Evolutionary conservation across 2,888 invertebrate genomes (phyloP).

Genomic region (Andrena haemorrhoa): DNA sequence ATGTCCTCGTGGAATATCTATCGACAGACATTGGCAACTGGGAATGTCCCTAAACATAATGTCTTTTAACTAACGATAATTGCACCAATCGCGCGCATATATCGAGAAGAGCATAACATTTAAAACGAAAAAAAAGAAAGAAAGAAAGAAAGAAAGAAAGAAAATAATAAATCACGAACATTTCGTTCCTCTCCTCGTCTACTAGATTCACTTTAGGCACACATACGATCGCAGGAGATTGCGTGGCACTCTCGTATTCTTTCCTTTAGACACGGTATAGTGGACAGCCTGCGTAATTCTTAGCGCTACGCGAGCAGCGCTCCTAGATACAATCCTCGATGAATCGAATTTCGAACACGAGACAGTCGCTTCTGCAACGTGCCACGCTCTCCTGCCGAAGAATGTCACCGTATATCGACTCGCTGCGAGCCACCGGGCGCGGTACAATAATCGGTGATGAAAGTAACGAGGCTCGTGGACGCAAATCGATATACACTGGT

Average conservation of each 20-base stretch:
- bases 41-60: slow-evolving; percentile 6
- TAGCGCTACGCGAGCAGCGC: neutral
- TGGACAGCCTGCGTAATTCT: neutral
- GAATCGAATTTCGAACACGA: neutral
- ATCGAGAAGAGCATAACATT: slow-evolving; percentile 6
- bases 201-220: slow-evolving; percentile 2
- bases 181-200: slow-evolving; percentile 23
- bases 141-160: too few relatives aligned
- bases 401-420: neutral
- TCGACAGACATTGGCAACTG: slow-evolving; percentile 15
- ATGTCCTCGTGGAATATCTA: neutral
- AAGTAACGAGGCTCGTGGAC: neutral
- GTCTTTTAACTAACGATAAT: slow-evolving; percentile 34
- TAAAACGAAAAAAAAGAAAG: too few relatives aligned
- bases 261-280: neutral
- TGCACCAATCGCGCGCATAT: slow-evolving; percentile 52
- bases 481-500: neutral
- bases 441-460: neutral
- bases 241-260: neutral
- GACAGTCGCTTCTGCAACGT: neutral
- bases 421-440: neutral
- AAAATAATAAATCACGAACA: slow-evolving; percentile 16
- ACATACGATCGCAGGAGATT: neutral
- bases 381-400: slow-evolving; percentile 4
- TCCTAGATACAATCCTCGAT: neutral